A percentile compares a stretch with the other conserved stretches of the same genome.
Evolutionary conservation across 1,140 invertebrate species (phyloP).

Genomic region (Heliothis subflexa): DNA sequence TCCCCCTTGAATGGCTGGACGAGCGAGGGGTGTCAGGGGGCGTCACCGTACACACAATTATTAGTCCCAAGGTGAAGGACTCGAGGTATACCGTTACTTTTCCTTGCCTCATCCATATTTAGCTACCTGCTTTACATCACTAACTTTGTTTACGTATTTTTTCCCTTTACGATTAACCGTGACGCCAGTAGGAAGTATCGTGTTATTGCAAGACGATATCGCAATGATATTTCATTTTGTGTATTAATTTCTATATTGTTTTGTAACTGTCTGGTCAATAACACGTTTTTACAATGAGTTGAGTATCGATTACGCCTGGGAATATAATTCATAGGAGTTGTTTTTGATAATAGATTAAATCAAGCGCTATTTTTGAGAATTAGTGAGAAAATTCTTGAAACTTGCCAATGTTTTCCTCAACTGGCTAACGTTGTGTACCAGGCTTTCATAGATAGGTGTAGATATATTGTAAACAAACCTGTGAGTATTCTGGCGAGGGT

Average conservation of each 20-base stretch:
- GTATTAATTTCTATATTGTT: background rate
- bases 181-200: background rate
- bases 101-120: slow-evolving; percentile 6
- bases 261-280: slow-evolving; percentile 6
- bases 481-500: slow-evolving; percentile 74
- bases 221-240: background rate
- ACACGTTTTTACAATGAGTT: background rate
- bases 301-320: slow-evolving; percentile 4
- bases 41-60: slow-evolving; percentile 44
- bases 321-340: background rate
- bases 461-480: slow-evolving; percentile 61
- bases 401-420: too few relatives aligned
- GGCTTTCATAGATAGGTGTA: slow-evolving; percentile 1
- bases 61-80: slow-evolving; percentile 51
- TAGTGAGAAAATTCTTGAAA: too few relatives aligned
- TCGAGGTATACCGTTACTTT: slow-evolving; percentile 24
- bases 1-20: slow-evolving; percentile 8
- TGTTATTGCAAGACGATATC: slow-evolving; percentile 23
- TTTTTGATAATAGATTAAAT: background rate
- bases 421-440: background rate
- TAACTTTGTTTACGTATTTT: background rate
- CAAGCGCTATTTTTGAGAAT: too few relatives aligned
- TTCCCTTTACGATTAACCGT: background rate
- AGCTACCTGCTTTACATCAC: slow-evolving; percentile 6
- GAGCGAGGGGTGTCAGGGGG: background rate